phyloP scores from a whole-genome alignment of 2,113 vertebrate species.

The Menura novaehollandiae region DNA sequence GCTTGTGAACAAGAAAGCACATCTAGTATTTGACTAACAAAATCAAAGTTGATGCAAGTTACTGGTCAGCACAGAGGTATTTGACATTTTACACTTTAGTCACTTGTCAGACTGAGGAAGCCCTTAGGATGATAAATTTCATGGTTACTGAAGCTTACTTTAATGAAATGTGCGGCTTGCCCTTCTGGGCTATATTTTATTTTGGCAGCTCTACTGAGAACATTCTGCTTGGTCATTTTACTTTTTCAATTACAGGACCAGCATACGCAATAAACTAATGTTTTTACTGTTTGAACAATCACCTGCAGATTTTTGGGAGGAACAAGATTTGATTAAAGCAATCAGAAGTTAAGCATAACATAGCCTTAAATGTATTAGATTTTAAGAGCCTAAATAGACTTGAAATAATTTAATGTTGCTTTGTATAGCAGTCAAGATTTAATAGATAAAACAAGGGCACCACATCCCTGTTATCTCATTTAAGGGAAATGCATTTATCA shows the following conservation, averaged over 20 bases:
- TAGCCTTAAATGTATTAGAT: not conserved
- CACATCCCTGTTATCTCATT: not conserved
- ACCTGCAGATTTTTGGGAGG: slow-evolving; percentile 4
- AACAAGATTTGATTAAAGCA: slow-evolving; percentile 24
- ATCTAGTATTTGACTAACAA: not conserved
- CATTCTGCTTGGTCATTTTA: slow-evolving; percentile 34
- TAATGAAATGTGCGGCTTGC: not conserved
- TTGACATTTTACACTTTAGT: not conserved
- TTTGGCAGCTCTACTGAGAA: not conserved
- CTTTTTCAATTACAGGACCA: slow-evolving; percentile 3
- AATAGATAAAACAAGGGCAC: not conserved
- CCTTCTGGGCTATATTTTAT: not conserved
- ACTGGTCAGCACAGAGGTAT: not conserved
- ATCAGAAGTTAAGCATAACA: not conserved
- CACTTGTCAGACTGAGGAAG: not conserved
- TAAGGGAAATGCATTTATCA: not conserved
- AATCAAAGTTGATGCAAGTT: not conserved
- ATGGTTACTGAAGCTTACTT: not conserved
- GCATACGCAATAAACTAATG: not conserved
- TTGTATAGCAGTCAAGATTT: not conserved
- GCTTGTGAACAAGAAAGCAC: not conserved
- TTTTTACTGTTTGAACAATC: not conserved
- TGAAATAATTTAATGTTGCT: not conserved
- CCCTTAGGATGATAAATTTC: not conserved
- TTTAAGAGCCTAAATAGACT: not conserved